Evolutionary conservation across 1,140 invertebrate species (phyloP).

Genomic region (Battus philenor): DNA sequence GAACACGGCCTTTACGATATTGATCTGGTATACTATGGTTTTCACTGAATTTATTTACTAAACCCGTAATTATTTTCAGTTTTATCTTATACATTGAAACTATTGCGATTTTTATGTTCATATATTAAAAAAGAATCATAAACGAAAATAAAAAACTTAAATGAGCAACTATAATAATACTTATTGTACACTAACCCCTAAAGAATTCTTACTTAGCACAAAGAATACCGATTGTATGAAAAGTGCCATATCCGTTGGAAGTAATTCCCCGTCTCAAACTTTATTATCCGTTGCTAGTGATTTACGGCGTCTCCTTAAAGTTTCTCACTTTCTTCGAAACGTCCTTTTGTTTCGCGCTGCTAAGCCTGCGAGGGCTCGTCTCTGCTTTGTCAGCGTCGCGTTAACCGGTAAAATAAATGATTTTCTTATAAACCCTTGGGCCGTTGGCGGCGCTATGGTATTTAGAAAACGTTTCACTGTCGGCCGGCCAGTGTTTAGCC

Average conservation of each 20-base stretch:
- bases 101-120: too few species aligned
- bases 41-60: too few species aligned
- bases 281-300: slow-evolving; percentile 45
- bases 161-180: neutral
- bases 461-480: slow-evolving; percentile 28
- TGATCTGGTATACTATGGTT: too few species aligned
- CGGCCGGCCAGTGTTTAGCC: too few species aligned
- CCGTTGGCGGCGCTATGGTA: slow-evolving; percentile 38
- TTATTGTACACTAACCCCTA: neutral
- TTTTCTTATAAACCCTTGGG: slow-evolving; percentile 41
- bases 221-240: slow-evolving; percentile 11
- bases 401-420: slow-evolving; percentile 54
- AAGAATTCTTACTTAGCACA: slow-evolving; percentile 21
- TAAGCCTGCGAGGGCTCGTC: slow-evolving; percentile 54
- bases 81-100: too few species aligned
- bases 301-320: slow-evolving; percentile 39
- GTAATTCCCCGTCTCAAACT: slow-evolving; percentile 33
- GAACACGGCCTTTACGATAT: neutral
- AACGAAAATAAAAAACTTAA: too few species aligned
- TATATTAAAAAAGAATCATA: too few species aligned
- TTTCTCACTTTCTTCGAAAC: slow-evolving; percentile 43
- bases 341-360: slow-evolving; percentile 36
- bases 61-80: too few species aligned
- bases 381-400: slow-evolving; percentile 44
- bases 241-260: too few species aligned